Evolutionary conservation across 2,888 invertebrate genomes (phyloP), one percentile per base, ranked within the genome.

Genomic region (Nyleta sp.): DNA sequence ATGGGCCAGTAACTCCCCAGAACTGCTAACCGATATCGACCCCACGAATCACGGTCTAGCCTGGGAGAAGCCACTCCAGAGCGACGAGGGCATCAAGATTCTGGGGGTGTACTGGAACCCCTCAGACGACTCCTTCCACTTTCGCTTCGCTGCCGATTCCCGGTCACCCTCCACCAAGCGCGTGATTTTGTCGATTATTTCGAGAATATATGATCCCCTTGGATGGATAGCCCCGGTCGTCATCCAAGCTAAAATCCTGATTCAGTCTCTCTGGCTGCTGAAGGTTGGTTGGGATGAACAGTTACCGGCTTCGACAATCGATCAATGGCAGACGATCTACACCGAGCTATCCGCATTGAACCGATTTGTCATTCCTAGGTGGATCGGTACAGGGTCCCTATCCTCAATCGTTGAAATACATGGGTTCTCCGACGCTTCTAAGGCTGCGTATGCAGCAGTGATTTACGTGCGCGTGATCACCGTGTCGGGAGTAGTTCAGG

Each of bases 371-470:
- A 13, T 64, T 8, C 53, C 65, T 7, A 24, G 65, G 7, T 53
- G 65, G 65, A 10, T 53, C n/a, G 7, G 17, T 5, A 28, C 40
- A 2, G 22, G 11, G 10, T 28, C 15, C 1, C 50, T 38, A 13
- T 17, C 15, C 0, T 3, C 2, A 0, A 31, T 13, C 1, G 15
- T 44, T 0, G 53, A 44, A 13, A 3, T 65, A 1, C 6, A 33
- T 7, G 68, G 68, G 2, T 68, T 57, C 35, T 10, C 48, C 5
- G 57, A 68, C 24, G 68, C 68, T 3, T 59, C 70, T 7, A 24
- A 42, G 6, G 6, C 15, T 2, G 70, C 70, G 3, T 70, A 70
- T 20, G 50, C 50, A 11, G 62, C 62, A 1, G 62, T 62, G 7
- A 38, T 57, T 24, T 68, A 55, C 13, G 10, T 68, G 0, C 40